phyloP scores from a whole-genome alignment of 2,888 invertebrate genomes.

The Suillia variegata region DNA sequence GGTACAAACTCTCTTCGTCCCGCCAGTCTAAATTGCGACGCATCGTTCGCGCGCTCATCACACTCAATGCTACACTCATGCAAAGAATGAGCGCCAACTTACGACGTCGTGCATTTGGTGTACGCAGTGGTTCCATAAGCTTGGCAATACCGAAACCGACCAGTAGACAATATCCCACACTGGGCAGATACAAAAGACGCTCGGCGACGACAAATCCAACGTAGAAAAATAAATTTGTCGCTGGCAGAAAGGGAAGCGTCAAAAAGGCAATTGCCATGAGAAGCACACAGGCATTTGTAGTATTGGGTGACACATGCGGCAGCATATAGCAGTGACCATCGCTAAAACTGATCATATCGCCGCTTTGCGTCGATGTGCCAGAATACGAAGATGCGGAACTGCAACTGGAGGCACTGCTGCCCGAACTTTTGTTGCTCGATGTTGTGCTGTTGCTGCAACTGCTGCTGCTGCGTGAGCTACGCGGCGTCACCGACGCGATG shows the following conservation, averaged over 20 bases:
- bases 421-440: conserved; percentile 61
- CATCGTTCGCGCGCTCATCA: conserved; percentile 78
- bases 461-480: conserved; percentile 58
- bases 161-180: conserved; percentile 91
- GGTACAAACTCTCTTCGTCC: conserved; percentile 90
- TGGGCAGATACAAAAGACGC: conserved; percentile 92
- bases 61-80: conserved; percentile 67
- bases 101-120: conserved; percentile 55
- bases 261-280: conserved; percentile 77
- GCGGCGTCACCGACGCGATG: conserved; percentile 36
- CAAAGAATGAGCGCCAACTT: conserved; percentile 50
- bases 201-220: conserved; percentile 99
- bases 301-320: conserved; percentile 27
- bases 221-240: conserved; percentile 95
- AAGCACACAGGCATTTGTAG: conserved; percentile 51
- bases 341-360: not conserved
- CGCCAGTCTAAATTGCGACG: conserved; percentile 88
- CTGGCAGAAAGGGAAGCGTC: conserved; percentile 91
- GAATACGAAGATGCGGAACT: conserved; percentile 45
- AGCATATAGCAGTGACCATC: conserved; percentile 27
- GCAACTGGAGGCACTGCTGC: conserved; percentile 47
- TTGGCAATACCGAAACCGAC: conserved; percentile 75
- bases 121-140: conserved; percentile 47
- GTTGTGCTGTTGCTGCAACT: conserved; percentile 61
- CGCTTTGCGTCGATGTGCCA: conserved; percentile 13